Conservation (phyloP, 2,797 vertebrate species). For the Pseudochromis fuscus region DNA sequence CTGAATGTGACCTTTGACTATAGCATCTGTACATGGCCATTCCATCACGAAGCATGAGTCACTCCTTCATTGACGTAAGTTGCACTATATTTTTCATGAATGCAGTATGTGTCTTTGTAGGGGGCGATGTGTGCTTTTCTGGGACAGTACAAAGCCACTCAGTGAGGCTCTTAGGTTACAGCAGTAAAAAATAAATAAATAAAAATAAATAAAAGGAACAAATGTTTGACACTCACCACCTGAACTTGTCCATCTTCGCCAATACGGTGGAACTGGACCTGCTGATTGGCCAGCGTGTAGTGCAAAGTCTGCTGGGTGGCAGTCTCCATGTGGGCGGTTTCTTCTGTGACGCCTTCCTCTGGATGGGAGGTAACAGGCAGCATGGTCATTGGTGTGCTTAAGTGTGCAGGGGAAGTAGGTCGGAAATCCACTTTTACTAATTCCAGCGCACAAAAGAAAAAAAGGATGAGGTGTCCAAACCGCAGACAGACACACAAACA, state of each 20-base stretch:
- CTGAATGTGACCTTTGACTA: slow-evolving; percentile 48
- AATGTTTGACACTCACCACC: slow-evolving; percentile 89
- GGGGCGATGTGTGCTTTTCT: slow-evolving; percentile 23
- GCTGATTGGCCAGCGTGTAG: slow-evolving; percentile 92
- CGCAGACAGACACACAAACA: slow-evolving; percentile 6
- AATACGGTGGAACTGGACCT: slow-evolving; percentile 98
- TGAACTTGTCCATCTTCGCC: slow-evolving; percentile 98
- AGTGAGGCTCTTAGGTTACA: slow-evolving; percentile 14
- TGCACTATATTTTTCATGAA: slow-evolving; percentile 32
- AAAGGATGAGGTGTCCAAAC: slow-evolving; percentile 21
- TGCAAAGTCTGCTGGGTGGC: slow-evolving; percentile 94
- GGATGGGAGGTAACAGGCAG: slow-evolving; percentile 58
- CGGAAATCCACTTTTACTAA: slow-evolving; percentile 19
- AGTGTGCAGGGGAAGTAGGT: slow-evolving; percentile 22
- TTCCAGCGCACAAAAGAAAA: slow-evolving; percentile 24
- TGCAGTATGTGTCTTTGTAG: slow-evolving; percentile 19
- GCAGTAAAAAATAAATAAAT: not conserved
- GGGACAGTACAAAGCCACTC: slow-evolving; percentile 17
- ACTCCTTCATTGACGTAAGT: slow-evolving; percentile 42
- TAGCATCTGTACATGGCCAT: slow-evolving; percentile 50
- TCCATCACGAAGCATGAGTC: slow-evolving; percentile 14
- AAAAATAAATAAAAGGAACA: slow-evolving; percentile 3
- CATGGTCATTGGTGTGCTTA: not conserved
- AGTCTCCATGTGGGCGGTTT: slow-evolving; percentile 87
- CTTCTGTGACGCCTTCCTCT: slow-evolving; percentile 90